Base-by-base conservation (phyloP, 2,888 invertebrate species). In the Morpho achilles region DNA sequence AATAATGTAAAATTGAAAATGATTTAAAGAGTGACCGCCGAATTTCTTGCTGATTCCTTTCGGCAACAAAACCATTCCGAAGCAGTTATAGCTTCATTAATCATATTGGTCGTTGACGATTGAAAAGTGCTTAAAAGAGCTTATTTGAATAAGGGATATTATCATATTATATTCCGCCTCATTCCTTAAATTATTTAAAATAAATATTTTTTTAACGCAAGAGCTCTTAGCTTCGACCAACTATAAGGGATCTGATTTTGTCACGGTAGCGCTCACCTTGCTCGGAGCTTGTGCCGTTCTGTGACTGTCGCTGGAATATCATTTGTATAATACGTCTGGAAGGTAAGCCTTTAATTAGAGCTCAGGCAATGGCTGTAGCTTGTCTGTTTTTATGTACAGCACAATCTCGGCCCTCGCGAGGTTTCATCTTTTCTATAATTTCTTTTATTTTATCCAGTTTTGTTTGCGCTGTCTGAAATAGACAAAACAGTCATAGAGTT, bases 291-390 rank as follows among this genome's bases (percentile, higher is more conserved):
- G 84, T 84, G 70, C 81, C 84, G 75, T 71, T 70, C 79, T 60
- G 81, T 76, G 79, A 74, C 84, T 75, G 83, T 76, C 80, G 71
- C 84, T 41, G 69, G 67, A 76, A 76, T 75, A 71, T 70, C 61
- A 66, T 67, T 65, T 58, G 59, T 64, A 59, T 58, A 60, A 66
- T 61, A 61, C 63, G 62, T 66, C 61, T 62, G 61, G 49, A 58
- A 59, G 53, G 56, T 65, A 60, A 64, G 58, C 61, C 64, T 64
- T 65, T 69, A 68, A 71, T 69, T 71, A 67, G 65, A 62, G 52
- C 53, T 62, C 55, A 60, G 50, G 59, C 64, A 68, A 69, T 67
- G 67, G 65, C 58, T 43, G 53, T 53, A 22, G 57, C 56, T 61
- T 63, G 42, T 48, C 54, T 54, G 54, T 54, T 54, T 54, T 54